Evolutionary conservation across 2,113 vertebrate species (phyloP).

Genomic region (Sus scrofa): DNA sequence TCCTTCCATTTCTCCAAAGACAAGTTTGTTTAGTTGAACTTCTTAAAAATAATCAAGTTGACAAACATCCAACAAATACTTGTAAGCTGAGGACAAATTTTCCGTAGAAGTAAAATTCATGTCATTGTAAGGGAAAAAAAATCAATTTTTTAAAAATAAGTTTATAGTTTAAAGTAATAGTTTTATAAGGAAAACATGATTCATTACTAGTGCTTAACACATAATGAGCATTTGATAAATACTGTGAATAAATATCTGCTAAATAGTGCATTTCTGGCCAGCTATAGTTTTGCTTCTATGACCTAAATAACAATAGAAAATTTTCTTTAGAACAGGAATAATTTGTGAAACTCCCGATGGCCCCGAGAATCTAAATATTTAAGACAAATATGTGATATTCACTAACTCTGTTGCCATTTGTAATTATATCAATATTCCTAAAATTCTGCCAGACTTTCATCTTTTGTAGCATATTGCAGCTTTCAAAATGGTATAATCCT

Average conservation of each 20-base stretch:
- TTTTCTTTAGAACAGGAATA: neutral
- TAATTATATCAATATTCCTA: neutral
- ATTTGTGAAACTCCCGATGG: neutral
- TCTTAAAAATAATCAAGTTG: constrained; percentile 25
- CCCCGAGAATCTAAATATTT: neutral
- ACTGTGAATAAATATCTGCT: neutral
- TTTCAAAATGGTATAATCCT: neutral
- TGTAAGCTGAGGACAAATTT: neutral
- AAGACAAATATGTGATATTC: neutral
- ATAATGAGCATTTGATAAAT: neutral
- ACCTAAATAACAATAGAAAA: neutral
- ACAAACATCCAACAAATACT: neutral
- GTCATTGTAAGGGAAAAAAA: neutral
- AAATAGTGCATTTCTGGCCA: neutral
- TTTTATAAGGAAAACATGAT: constrained; percentile 20
- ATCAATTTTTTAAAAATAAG: no score
- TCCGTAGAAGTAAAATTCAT: neutral
- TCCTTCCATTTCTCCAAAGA: constrained; percentile 7
- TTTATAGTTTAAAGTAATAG: neutral
- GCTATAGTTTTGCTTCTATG: neutral
- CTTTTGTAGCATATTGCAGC: neutral
- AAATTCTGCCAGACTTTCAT: neutral
- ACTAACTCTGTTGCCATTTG: neutral
- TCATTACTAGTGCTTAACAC: neutral
- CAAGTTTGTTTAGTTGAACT: neutral